Conservation (phyloP, 2,888 invertebrate species). For the Hirtodrosophila alboralis region DNA sequence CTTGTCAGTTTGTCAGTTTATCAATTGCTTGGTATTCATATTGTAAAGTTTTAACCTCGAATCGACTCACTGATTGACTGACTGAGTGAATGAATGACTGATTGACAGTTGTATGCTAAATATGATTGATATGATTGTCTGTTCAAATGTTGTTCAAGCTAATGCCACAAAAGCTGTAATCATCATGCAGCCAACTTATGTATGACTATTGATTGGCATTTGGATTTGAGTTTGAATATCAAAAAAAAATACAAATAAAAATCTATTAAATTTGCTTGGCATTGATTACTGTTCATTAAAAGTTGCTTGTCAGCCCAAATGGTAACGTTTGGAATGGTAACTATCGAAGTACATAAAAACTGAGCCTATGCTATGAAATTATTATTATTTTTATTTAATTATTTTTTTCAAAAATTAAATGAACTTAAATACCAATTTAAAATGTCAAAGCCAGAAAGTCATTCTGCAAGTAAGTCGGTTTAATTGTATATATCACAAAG, state of each 20-base stretch:
- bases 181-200: constrained; percentile 34
- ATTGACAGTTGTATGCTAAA: constrained; percentile 73
- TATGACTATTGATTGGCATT: constrained; percentile 40
- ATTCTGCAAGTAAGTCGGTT: too few relatives aligned
- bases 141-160: constrained; percentile 8
- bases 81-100: constrained; percentile 41
- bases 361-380: too few relatives aligned
- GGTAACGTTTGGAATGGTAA: neutral
- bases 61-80: constrained; percentile 32
- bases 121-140: constrained; percentile 70
- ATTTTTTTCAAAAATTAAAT: too few relatives aligned
- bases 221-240: constrained; percentile 38
- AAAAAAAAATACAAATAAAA: too few relatives aligned
- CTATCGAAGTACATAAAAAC: too few relatives aligned
- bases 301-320: neutral
- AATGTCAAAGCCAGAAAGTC: too few relatives aligned
- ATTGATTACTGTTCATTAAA: constrained; percentile 19
- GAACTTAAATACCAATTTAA: too few relatives aligned
- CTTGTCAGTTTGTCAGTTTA: constrained; percentile 41
- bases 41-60: constrained; percentile 5
- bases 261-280: constrained; percentile 15
- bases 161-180: constrained; percentile 47
- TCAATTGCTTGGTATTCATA: constrained; percentile 14
- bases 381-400: too few relatives aligned
- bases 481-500: too few relatives aligned